phyloP scores from a whole-genome alignment of 2,113 vertebrate species.

The Caracal caracal region DNA sequence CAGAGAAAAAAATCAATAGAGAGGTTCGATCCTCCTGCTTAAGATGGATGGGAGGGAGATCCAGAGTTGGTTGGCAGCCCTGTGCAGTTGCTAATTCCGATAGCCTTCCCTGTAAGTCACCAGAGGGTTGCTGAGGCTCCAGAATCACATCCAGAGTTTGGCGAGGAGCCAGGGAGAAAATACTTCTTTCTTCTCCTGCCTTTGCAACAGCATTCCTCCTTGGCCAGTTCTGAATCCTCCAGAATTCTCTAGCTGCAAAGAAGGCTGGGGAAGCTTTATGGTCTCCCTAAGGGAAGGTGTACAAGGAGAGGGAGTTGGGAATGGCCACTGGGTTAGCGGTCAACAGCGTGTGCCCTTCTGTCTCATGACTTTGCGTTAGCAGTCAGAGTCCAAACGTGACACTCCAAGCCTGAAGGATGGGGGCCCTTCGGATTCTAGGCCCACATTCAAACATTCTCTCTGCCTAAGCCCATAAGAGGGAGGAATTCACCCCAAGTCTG shows the following conservation, averaged over 20 bases:
- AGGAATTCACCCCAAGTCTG: neutral
- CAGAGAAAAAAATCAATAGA: neutral
- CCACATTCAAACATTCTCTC: rapidly evolving
- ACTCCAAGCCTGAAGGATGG: rapidly evolving
- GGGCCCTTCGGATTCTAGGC: neutral
- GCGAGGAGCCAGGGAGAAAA: neutral
- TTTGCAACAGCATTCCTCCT: too few species aligned
- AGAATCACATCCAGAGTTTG: neutral
- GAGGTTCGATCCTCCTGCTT: neutral
- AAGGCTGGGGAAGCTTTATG: neutral
- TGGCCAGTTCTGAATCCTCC: neutral
- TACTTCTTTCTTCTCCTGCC: neutral
- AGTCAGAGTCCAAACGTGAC: rapidly evolving
- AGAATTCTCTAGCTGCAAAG: too few species aligned
- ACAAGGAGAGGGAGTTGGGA: rapidly evolving
- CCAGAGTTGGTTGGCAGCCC: neutral
- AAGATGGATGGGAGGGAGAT: neutral
- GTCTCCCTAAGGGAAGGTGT: rapidly evolving
- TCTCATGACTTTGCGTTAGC: neutral
- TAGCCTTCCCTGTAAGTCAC: neutral
- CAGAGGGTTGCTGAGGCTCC: neutral
- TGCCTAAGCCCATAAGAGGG: rapidly evolving
- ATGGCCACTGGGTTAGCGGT: neutral
- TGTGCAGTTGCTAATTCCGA: rapidly evolving
- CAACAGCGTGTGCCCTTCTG: too few species aligned